A percentile compares a stretch with the other conserved stretches of the same genome.
Conservation (phyloP, 2,888 invertebrate genomes). For the Biston betularia region DNA sequence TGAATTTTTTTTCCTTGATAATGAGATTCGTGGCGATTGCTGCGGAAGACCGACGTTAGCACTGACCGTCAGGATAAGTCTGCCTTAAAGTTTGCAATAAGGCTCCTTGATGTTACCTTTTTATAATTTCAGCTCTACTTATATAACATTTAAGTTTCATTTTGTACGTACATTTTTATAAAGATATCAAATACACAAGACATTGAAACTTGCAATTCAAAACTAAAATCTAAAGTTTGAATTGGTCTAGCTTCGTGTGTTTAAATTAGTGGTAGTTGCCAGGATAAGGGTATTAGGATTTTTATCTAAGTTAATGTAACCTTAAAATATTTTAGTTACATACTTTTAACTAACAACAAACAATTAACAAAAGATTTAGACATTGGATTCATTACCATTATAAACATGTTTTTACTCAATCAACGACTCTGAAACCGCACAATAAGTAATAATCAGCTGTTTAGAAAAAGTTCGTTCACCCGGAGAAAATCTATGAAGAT, state of each 20-base stretch:
- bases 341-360: background rate
- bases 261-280: conserved; percentile 3
- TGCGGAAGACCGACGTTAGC: too few relatives aligned
- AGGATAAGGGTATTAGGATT: conserved; percentile 15
- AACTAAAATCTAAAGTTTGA: conserved; percentile 9
- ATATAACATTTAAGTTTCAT: conserved; percentile 7
- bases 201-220: conserved; percentile 2
- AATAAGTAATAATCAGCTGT: too few relatives aligned
- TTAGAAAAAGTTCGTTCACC: too few relatives aligned
- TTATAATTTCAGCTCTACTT: conserved; percentile 1
- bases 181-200: background rate
- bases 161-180: conserved; percentile 7
- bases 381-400: too few relatives aligned
- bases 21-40: too few relatives aligned
- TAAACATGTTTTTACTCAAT: too few relatives aligned
- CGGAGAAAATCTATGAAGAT: too few relatives aligned
- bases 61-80: too few relatives aligned
- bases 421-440: too few relatives aligned
- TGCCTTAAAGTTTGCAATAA: background rate
- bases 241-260: conserved; percentile 14
- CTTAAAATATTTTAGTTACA: background rate
- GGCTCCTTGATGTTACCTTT: background rate
- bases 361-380: too few relatives aligned
- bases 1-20: too few relatives aligned
- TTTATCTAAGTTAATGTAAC: background rate